Evolutionary conservation across 2,888 invertebrate genomes (phyloP), one percentile per base, ranked within the genome.

Genomic region (Antitype chi): DNA sequence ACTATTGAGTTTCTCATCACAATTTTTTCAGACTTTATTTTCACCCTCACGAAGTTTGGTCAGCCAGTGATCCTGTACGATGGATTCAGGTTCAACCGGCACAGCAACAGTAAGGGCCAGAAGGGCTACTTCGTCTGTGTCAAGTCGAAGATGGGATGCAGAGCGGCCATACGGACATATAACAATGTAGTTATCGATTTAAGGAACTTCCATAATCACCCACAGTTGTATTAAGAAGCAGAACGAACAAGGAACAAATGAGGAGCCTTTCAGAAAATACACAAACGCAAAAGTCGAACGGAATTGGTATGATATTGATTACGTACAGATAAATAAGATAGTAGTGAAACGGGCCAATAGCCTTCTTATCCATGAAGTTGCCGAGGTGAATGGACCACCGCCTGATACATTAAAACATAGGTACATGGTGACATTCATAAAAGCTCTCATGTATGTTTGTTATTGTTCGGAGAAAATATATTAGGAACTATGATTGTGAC

Each of bases 131-230:
- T 89, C 70, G 90, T 90, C 3, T 94, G 94, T 62, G 89, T 89
- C 59, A 93, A 92, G 81, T 90, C 90, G 73, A 87, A 88, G 17
- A 73, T 70, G 9, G 93, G 93, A 5, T 94, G 94, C 76, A 88
- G 92, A 6, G 92, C 93, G 2, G 89, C 89, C 9, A 80, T 94
- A 17, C 85, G 89, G n/a, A 93, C 93, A 6, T 70, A 89, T 20
- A 83, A 70, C 11, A 66, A 82, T 57, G 72, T 81, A 73, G 57
- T 88, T 28, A 23, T 89, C n/a, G 70, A 78, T 43, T 55, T 86
- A 11, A 86, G 74, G 52, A 81, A 82, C 53, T 38, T 25, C 7
- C 86, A 87, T 74, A 80, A 76, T 28, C 86, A 87, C 52, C 25
- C 47, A 0, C 52, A 64, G 2, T 66, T 32, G n/a, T 32, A 73